phyloP scores from a whole-genome alignment of 2,888 invertebrate genomes.

The Mycogona germanica region DNA sequence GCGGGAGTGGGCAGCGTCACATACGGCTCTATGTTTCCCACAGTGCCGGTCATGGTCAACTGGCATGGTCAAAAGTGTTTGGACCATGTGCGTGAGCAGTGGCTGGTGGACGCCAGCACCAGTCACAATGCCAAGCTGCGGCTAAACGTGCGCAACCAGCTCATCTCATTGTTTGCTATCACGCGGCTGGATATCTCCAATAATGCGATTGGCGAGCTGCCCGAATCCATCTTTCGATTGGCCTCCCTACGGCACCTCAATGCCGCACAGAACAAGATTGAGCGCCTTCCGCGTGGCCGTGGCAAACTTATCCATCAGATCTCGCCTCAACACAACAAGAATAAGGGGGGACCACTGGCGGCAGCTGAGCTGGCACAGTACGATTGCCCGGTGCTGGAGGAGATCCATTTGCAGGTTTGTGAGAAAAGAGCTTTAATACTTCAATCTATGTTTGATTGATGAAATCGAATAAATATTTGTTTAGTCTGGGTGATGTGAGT shows the following conservation, averaged over 20 bases:
- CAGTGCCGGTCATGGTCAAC: constrained; percentile 66
- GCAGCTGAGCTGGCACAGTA: constrained; percentile 21
- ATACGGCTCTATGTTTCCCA: constrained; percentile 67
- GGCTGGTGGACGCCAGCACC: constrained; percentile 72
- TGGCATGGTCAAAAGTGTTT: constrained; percentile 77
- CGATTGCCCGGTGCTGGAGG: constrained; percentile 59
- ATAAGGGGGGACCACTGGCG: constrained; percentile 25
- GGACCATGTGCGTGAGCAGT: constrained; percentile 54
- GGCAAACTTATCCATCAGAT: constrained; percentile 20
- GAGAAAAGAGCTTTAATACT: too few species aligned
- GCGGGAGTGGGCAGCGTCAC: constrained; percentile 36
- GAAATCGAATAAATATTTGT: too few species aligned
- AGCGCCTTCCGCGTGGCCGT: constrained; percentile 46
- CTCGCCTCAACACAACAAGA: constrained; percentile 7
- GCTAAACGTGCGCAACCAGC: constrained; percentile 49
- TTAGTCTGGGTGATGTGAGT: too few species aligned
- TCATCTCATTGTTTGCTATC: constrained; percentile 72
- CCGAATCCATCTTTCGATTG: constrained; percentile 68
- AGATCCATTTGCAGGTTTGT: constrained; percentile 77
- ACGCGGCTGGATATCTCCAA: constrained; percentile 87
- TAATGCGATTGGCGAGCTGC: constrained; percentile 68
- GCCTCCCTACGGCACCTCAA: constrained; percentile 69
- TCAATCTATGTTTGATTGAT: too few species aligned
- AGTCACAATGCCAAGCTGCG: constrained; percentile 72
- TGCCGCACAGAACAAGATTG: constrained; percentile 77